Percentiles rank a stretch among this genome's conserved stretches.
Conservation (phyloP, 2,113 vertebrate species). For the Pavo muticus region DNA sequence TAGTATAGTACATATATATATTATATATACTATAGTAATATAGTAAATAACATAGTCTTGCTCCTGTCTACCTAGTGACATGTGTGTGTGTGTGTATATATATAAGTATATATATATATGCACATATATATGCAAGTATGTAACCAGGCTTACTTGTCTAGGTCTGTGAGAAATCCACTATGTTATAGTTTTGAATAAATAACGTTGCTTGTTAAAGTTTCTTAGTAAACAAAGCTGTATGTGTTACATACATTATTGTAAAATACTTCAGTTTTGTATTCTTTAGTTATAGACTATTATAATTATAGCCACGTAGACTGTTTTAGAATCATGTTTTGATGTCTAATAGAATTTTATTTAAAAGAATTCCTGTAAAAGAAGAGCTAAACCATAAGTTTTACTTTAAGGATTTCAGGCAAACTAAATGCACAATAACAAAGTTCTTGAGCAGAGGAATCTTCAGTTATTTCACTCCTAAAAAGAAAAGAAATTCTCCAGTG, state of each 20-base stretch:
- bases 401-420: not conserved
- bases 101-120: not conserved
- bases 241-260: not conserved
- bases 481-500: not conserved
- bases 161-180: not conserved
- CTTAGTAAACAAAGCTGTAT: not conserved
- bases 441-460: not conserved
- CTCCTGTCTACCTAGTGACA: not conserved
- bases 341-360: not conserved
- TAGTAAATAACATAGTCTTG: not conserved
- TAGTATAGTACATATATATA: too few relatives aligned
- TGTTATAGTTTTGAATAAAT: not conserved
- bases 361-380: not conserved
- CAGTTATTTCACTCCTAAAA: not conserved
- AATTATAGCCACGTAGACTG: not conserved
- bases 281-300: not conserved
- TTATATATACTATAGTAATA: too few relatives aligned
- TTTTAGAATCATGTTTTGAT: not conserved
- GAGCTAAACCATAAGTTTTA: not conserved
- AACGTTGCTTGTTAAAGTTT: not conserved
- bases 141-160: not conserved
- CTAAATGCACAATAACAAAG: not conserved
- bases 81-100: not conserved
- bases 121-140: not conserved
- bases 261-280: not conserved